Evolutionary conservation across 2,888 invertebrate genomes (phyloP), one percentile per base, ranked within the genome.

Genomic region (Phania funesta): DNA sequence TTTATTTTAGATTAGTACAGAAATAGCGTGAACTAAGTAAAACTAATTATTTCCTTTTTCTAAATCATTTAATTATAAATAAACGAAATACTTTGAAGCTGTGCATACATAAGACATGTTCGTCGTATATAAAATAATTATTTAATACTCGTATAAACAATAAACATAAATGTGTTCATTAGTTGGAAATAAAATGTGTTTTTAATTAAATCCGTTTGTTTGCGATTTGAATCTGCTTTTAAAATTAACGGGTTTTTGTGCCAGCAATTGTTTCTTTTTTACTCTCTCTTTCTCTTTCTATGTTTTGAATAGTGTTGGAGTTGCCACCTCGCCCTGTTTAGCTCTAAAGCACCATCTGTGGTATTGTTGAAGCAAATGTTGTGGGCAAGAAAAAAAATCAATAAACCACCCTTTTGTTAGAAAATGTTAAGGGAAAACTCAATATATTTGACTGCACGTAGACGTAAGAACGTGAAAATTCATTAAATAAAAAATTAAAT

Each of bases 391-490:
- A 83, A 86, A 87, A 89, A 90, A 90, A 90, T 90, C 91, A 88
- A 90, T 90, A 87, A 85, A 85, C 85, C 83, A 87, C 87, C 87
- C 87, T 88, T n/a, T 90, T 88, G 87, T 87, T 85, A 86, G 87
- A 87, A 89, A 89, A 87, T 87, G 77, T 74, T 78, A 70, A 82
- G 78, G 82, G 78, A 78, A 88, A 88, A 87, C 89, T 88, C 88
- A 89, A 89, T 89, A 89, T 85, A 87, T 86, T 87, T 83, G 87
- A 86, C 88, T 87, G 82, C 84, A 86, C 84, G 83, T 86, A 85
- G 85, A 85, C 86, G 85, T 84, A 85, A 85, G 84, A 81, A 83
- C 84, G 79, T 81, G 83, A 80, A 83, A 79, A 68, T 84, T 81
- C 73, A 77, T 75, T 81, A 76, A 81, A 83, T n/a, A n/a, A 84